phyloP scores from a whole-genome alignment of 1,140 invertebrate species.

The Drosophila kohkoa region DNA sequence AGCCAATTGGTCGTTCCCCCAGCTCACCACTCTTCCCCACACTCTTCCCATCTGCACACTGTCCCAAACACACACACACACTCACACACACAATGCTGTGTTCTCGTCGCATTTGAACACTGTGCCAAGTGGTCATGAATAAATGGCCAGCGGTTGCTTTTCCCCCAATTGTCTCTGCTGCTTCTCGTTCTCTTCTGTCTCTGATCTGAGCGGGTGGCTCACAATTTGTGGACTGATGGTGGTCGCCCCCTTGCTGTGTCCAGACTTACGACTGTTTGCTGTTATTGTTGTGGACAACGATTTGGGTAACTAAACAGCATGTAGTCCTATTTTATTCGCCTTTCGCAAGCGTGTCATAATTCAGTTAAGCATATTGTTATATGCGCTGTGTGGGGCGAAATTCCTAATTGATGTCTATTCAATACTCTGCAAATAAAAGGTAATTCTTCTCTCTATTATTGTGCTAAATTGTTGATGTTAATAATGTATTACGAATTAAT shows the following conservation, averaged over 20 bases:
- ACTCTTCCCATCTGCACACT: constrained; percentile 1
- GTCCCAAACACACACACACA: neutral
- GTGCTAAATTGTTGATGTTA: too few relatives aligned
- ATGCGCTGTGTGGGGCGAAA: neutral
- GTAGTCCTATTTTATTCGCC: constrained; percentile 17
- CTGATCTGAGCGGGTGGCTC: constrained; percentile 20
- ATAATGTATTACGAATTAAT: too few relatives aligned
- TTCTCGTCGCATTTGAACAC: constrained; percentile 63
- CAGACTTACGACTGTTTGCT: constrained; percentile 47
- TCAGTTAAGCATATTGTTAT: neutral
- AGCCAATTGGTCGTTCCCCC: constrained; percentile 70
- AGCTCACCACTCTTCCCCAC: neutral
- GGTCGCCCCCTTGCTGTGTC: constrained; percentile 3
- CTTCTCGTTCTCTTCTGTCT: constrained; percentile 10
- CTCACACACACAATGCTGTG: constrained; percentile 11
- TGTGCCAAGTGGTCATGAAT: constrained; percentile 70
- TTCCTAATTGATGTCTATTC: too few relatives aligned
- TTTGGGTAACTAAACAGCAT: constrained; percentile 69
- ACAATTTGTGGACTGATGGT: neutral
- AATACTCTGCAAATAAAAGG: too few relatives aligned
- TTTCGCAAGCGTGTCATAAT: neutral
- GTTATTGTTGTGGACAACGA: constrained; percentile 56
- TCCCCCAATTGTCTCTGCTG: constrained; percentile 5
- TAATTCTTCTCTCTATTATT: too few relatives aligned
- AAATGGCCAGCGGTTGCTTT: constrained; percentile 65